These are phyloP conservation scores for Holacanthella duospinosa DNA, from an alignment of 2,888 invertebrate species.

Conservation along the genomic window DNA sequence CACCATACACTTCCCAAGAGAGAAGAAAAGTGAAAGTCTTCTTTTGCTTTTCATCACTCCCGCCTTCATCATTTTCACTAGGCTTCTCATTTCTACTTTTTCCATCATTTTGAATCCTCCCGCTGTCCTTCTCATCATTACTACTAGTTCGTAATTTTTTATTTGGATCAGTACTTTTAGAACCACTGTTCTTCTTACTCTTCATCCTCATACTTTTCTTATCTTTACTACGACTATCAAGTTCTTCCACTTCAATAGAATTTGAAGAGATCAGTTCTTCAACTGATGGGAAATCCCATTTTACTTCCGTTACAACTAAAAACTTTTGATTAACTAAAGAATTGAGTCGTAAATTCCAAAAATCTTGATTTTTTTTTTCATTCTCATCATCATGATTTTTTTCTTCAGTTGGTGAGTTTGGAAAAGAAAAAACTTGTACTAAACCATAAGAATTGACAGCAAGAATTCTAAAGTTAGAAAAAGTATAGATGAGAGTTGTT, in stretches of 20 bases:
- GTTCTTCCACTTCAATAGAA: too few relatives aligned
- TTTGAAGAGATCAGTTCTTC: too few relatives aligned
- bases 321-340: not conserved
- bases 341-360: not conserved
- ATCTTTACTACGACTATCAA: too few relatives aligned
- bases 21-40: not conserved
- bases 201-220: too few relatives aligned
- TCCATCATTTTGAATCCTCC: not conserved
- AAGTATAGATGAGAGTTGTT: not conserved
- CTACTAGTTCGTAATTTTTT: too few relatives aligned
- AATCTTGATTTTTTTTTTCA: not conserved
- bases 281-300: conserved; percentile 3
- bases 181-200: too few relatives aligned
- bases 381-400: not conserved
- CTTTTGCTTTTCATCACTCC: not conserved
- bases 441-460: not conserved
- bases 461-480: not conserved
- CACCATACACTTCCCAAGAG: not conserved
- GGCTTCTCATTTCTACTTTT: not conserved
- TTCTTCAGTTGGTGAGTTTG: not conserved
- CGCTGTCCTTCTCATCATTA: too few relatives aligned
- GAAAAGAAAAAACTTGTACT: not conserved
- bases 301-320: not conserved
- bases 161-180: too few relatives aligned
- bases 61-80: not conserved